These are phyloP conservation scores for Iguana delicatissima DNA, from an alignment of 2,797 vertebrate genomes.

Conservation along the genomic window DNA sequence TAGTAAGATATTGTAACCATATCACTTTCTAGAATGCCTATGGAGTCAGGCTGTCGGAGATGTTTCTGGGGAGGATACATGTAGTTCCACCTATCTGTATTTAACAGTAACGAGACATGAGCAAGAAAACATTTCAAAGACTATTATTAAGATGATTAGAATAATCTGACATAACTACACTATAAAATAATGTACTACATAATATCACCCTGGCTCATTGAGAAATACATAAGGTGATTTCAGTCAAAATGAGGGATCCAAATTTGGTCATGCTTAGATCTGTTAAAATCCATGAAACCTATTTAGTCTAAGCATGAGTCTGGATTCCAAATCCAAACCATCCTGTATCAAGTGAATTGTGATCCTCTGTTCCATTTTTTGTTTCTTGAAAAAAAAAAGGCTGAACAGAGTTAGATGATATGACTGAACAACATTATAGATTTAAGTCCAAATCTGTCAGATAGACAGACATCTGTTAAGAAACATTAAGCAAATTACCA, in stretches of 20 bases:
- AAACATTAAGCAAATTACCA: constrained; percentile 35
- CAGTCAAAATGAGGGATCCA: neutral
- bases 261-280: neutral
- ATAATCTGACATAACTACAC: neutral
- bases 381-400: neutral
- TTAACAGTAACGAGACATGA: neutral
- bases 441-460: neutral
- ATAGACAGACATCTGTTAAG: constrained; percentile 33
- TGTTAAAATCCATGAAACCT: neutral
- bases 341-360: neutral
- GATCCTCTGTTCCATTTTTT: neutral
- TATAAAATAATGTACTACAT: neutral
- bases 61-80: neutral
- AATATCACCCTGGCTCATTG: neutral
- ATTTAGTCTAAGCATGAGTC: neutral
- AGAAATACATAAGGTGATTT: neutral
- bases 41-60: neutral
- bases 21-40: neutral
- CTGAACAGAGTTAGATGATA: neutral
- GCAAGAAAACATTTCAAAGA: neutral
- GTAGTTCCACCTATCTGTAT: neutral
- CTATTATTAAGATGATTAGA: too few species aligned
- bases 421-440: constrained; percentile 1
- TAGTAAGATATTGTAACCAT: neutral
- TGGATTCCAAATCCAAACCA: neutral